Evolutionary conservation across 2,797 vertebrate species (phyloP), one percentile per base, ranked within the genome.

Genomic region (Holocentrus rufus): DNA sequence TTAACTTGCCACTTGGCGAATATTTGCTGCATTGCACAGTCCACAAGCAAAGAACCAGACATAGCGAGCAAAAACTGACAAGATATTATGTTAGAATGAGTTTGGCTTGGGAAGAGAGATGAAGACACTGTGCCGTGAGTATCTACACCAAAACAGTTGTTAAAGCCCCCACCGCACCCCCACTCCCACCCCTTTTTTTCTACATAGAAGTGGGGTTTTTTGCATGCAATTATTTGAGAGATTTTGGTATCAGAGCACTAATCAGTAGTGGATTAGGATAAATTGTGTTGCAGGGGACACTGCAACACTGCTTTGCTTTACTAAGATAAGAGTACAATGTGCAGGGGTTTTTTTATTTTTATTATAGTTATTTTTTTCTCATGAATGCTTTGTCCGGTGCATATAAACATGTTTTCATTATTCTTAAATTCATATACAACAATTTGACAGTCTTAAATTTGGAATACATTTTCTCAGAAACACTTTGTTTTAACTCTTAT

Each of bases 21-120:
- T 65, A 31, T 79, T 75, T 80, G 63, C 65, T 75, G 69, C 49
- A n/a, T 55, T 55, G 52, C 77, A 79, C 6, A n/a, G 20, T 17
- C 22, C 25, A 55, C 25, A 36, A 46, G 23, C 15, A 49, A 34
- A 57, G 63, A 2, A 70, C 52, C 42, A 70, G 23, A 54, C 23
- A 25, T 42, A 60, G 65, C 64, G 25, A 27, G 31, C 55, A 5
- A 13, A 50, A 22, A 15, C 14, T 44, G 14, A 18, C 27, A 18
- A 72, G 50, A 58, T 54, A 34, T 52, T 34, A 23, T 66, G 25
- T 39, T 39, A 9, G 31, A 53, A 25, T 18, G 36, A 69, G n/a
- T 60, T 58, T 65, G 31, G 61, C 2, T 69, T 72, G 34, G 5
- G 20, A 34, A 58, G 58, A 64, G 52, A 55, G 5, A 36, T 20